Evolutionary conservation across 2,888 invertebrate genomes (phyloP).

Genomic region (Agriopis leucophaearia): DNA sequence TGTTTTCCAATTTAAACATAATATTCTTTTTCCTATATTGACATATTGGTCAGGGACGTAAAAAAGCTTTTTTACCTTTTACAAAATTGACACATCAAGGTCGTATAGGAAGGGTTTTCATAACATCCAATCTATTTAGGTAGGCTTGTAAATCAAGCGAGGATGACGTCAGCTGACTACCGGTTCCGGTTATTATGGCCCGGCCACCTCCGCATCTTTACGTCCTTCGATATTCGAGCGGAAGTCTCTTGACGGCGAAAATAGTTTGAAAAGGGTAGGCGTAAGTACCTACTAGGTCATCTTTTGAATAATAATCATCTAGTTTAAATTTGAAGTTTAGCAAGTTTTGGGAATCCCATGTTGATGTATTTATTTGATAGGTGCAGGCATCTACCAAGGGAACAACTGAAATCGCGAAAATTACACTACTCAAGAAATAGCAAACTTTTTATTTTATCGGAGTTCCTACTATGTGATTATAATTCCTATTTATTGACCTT

Average conservation of each 20-base stretch:
- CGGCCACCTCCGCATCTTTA: slow-evolving; percentile 41
- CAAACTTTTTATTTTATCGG: no score
- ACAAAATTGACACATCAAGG: slow-evolving; percentile 46
- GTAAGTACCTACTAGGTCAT: slow-evolving; percentile 27
- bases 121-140: slow-evolving; percentile 49
- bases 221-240: slow-evolving; percentile 43
- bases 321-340: slow-evolving; percentile 7
- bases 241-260: slow-evolving; percentile 44
- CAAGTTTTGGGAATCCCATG: not conserved
- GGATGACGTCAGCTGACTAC: slow-evolving; percentile 45
- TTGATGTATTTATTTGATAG: not conserved
- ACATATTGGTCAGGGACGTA: not conserved
- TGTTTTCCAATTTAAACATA: not conserved
- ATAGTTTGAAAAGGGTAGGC: slow-evolving; percentile 43
- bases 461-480: no score
- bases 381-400: no score
- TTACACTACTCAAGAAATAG: no score
- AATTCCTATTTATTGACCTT: no score
- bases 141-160: slow-evolving; percentile 47
- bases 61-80: slow-evolving; percentile 21
- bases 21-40: not conserved
- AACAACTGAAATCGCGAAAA: no score
- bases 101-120: slow-evolving; percentile 45
- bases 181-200: slow-evolving; percentile 49
- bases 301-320: slow-evolving; percentile 37